phyloP scores from a whole-genome alignment of 2,888 invertebrate species.

The Belgica antarctica region DNA sequence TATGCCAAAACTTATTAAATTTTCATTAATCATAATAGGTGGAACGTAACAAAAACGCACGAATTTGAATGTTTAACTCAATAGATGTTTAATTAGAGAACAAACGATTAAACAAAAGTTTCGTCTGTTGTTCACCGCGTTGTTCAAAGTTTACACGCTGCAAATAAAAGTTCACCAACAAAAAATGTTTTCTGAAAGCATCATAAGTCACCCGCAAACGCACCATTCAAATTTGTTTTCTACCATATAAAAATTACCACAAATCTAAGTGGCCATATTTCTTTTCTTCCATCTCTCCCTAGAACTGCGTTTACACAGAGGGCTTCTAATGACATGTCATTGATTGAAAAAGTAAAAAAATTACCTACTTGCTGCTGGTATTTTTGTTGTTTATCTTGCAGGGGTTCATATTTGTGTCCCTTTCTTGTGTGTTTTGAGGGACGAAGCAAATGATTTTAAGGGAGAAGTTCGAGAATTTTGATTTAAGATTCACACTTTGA shows the following conservation, averaged over 20 bases:
- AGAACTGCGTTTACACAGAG: background rate
- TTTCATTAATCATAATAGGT: constrained; percentile 38
- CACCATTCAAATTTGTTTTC: background rate
- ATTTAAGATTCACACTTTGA: background rate
- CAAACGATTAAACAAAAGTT: background rate
- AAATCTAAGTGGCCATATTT: constrained; percentile 11
- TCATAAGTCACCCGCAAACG: constrained; percentile 11
- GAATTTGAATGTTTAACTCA: background rate
- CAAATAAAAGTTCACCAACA: background rate
- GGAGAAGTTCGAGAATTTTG: background rate
- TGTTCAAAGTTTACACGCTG: too few species aligned
- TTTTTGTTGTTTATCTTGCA: background rate
- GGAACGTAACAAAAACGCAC: background rate
- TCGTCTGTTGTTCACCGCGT: background rate
- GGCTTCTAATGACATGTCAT: constrained; percentile 11
- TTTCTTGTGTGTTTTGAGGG: background rate
- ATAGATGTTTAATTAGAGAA: background rate
- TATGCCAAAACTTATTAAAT: constrained; percentile 40
- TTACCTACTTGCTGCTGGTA: background rate
- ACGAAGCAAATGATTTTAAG: background rate
- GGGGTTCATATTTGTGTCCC: constrained; percentile 1
- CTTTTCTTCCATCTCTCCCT: background rate
- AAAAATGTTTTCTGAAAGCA: background rate
- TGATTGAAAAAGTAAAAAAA: constrained; percentile 4
- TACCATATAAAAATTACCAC: constrained; percentile 20